Base-by-base conservation (phyloP, 2,113 vertebrate species). In the Chloropsis hardwickii region DNA sequence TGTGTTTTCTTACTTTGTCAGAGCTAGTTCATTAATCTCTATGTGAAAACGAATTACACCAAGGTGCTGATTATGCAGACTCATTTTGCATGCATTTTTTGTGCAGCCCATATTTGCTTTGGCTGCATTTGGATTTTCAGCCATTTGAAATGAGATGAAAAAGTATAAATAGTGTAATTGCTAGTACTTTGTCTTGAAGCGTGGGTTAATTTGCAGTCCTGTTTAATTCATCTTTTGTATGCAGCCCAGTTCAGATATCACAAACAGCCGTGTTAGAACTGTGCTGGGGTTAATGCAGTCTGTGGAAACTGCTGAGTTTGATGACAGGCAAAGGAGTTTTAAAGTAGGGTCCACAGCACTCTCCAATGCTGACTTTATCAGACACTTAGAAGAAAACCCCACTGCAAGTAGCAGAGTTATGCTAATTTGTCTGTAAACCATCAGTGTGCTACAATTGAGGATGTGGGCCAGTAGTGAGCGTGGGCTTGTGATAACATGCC, bases 221-320 rank as follows among this genome's bases (percentile, higher is more conserved):
- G 9, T 83, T 88, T 80, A 42, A 88, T 92, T 95, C 5, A 19
- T 73, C 25, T 66, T 81, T 66, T 27, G 23, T 88, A 4, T 31
- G 28, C 35, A 53, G 39, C 65, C 53, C 51, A 20, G 37, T 77
- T 95, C 33, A 35, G 24, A 18, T 73, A 28, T n/a, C 54, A n/a
- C n/a, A 54, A 37, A 33, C 48, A 69, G 57, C 27, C 24, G 9
- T 0, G 0, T 28, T 56, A 31, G 21, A 74, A 33, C 65, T 0
- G 0, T 2, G 7, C 39, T 67, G 66, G 29, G 21, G 18, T 76
- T 92, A 60, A 40, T 40, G 58, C 18, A n/a, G 2, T 44, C 20
- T 12, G 1, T 89, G 58, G 29, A 70, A 73, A 53, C 45, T 12
- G 4, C n/a, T 53, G 22, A 20, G 10, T 79, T 48, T 61, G 37